Conservation (phyloP, 53 echinoderm and acorn worm genomes). For the Astropecten irregularis region DNA sequence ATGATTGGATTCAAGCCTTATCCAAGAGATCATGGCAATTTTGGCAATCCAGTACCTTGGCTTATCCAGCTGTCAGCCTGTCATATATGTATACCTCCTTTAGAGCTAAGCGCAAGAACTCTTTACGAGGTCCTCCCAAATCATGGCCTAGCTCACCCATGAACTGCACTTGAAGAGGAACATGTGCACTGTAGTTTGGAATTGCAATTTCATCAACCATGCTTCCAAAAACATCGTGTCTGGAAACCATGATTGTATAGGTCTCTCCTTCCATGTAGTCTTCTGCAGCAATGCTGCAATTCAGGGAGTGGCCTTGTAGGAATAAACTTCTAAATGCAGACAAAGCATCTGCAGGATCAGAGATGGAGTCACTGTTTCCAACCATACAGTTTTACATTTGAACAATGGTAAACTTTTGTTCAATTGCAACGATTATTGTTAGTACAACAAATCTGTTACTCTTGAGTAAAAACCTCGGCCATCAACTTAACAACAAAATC, state of each 20-base stretch:
- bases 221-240: constrained; percentile 18
- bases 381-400: too few species aligned
- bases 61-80: not conserved
- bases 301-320: not conserved
- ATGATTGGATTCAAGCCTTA: too few species aligned
- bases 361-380: too few species aligned
- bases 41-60: not conserved
- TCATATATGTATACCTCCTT: not conserved
- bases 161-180: constrained; percentile 39
- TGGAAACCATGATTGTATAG: constrained; percentile 15
- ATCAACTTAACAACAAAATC: too few species aligned
- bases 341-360: too few species aligned
- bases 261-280: constrained; percentile 34
- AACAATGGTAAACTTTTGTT: too few species aligned
- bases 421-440: too few species aligned
- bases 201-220: constrained; percentile 39
- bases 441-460: too few species aligned
- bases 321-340: too few species aligned
- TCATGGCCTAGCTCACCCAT: constrained; percentile 58
- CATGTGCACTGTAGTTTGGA: not conserved
- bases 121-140: constrained; percentile 36
- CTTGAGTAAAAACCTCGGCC: too few species aligned
- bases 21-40: too few species aligned
- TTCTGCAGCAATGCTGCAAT: not conserved
- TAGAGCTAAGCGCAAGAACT: constrained; percentile 38